Base-by-base conservation (phyloP, 2,797 vertebrate species). In the Cynodonichthys magdalenae region DNA sequence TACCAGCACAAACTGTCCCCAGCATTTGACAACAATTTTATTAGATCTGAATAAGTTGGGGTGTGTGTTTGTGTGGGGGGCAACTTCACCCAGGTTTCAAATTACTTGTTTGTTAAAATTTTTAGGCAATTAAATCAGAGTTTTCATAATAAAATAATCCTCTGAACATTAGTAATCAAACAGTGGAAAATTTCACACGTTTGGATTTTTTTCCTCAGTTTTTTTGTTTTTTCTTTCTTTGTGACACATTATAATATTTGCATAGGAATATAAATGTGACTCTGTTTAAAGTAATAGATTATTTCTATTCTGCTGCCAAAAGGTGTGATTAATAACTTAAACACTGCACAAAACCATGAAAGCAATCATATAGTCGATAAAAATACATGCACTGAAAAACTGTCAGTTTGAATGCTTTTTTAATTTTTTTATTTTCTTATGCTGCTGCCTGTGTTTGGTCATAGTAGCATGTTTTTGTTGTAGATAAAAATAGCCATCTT, bases 361-460 rank as follows among this genome's bases (percentile, higher is more conserved):
- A 87, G 82, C 82, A 87, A 86, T 87, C 74, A 24, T 53, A 31
- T 45, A 69, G 12, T 45, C 48, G 39, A 56, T 8, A 47, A 6
- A 63, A 60, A 62, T 29, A 34, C 42, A 28, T 47, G 62, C 53
- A 53, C 53, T 52, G 47, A 74, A 31, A 71, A 65, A 72, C 74
- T 68, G 61, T 68, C 66, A 41, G 75, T 82, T 51, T 76, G 75
- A 76, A 79, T 71, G 79, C 56, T 77, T 65, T 77, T 68, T 67
- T 77, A n/a, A n/a, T n/a, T n/a, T n/a, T n/a, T n/a, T n/a, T n/a
- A n/a, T n/a, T n/a, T n/a, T n/a, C n/a, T 68, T 64, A 52, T 76
- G 85, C 88, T 86, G 83, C 87, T 88, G 84, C 79, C 80, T 53
- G 84, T 90, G 82, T 80, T 87, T 87, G 86, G 82, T 87, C 71